Evolutionary conservation across 2,888 invertebrate genomes (phyloP).

Genomic region (Yponomeuta sedellus): DNA sequence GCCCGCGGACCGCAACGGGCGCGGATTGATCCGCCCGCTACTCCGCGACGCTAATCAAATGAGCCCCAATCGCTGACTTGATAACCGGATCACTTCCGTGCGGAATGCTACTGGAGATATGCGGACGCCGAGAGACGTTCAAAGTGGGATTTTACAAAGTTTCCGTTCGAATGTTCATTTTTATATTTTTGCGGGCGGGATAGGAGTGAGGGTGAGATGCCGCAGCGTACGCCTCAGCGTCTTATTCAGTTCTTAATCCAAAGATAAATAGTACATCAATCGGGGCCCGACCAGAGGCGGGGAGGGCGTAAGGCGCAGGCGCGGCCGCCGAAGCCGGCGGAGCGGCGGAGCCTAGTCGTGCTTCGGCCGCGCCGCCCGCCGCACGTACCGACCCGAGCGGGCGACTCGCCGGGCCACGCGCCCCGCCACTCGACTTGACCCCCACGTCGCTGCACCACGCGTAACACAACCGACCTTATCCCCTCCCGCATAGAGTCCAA

Average conservation of each 20-base stretch:
- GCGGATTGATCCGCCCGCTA: constrained; percentile 58
- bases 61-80: constrained; percentile 29
- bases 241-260: constrained; percentile 72
- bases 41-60: constrained; percentile 45
- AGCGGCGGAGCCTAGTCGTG: constrained; percentile 59
- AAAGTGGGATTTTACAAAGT: too few relatives aligned
- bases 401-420: constrained; percentile 61
- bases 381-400: constrained; percentile 50
- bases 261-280: constrained; percentile 75
- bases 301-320: constrained; percentile 39
- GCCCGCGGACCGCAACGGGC: constrained; percentile 37
- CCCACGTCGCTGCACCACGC: constrained; percentile 7
- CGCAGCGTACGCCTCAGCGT: constrained; percentile 25
- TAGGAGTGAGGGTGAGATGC: neutral
- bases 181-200: neutral
- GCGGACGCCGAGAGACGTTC: neutral
- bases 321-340: constrained; percentile 29
- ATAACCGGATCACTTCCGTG: neutral
- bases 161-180: too few relatives aligned
- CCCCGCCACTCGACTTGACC: constrained; percentile 32
- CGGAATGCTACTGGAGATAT: neutral
- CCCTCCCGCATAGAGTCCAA: neutral
- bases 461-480: constrained; percentile 6
- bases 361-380: constrained; percentile 65
- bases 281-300: constrained; percentile 53